Evolutionary conservation across 2,113 vertebrate genomes (phyloP).

Genomic region (Oncorhynchus gorbuscha): DNA sequence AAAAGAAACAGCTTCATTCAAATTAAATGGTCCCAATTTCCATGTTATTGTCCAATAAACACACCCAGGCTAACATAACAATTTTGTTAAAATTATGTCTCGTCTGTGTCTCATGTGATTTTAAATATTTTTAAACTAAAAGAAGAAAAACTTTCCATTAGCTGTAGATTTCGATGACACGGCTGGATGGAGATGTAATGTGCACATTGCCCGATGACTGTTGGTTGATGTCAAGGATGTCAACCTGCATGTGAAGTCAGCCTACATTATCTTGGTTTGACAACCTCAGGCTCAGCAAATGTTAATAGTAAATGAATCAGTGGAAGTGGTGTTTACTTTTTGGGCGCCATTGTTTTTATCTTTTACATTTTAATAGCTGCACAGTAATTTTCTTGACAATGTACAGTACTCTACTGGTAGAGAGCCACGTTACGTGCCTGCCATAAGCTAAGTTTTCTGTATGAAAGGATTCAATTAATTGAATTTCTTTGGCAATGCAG

Average conservation of each 20-base stretch:
- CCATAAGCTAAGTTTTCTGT: neutral
- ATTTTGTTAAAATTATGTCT: conserved; percentile 34
- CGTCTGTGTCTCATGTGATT: conserved; percentile 35
- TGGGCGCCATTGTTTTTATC: neutral
- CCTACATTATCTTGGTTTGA: neutral
- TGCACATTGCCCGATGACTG: neutral
- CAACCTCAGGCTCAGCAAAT: neutral
- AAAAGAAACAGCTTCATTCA: conserved; percentile 39
- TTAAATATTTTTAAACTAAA: conserved; percentile 23
- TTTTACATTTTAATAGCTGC: neutral
- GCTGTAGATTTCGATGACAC: conserved; percentile 7
- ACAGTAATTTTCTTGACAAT: neutral
- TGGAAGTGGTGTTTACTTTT: neutral
- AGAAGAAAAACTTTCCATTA: neutral
- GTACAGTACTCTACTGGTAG: neutral
- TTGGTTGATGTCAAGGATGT: neutral
- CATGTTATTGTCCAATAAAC: conserved; percentile 57
- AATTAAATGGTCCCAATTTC: conserved; percentile 44
- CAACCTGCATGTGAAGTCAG: neutral
- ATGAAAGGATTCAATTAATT: conserved; percentile 58
- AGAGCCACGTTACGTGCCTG: neutral
- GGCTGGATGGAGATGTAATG: neutral
- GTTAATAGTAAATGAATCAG: neutral
- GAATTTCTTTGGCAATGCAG: conserved; percentile 68
- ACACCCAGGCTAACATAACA: conserved; percentile 24